Conservation (phyloP, 2,888 invertebrate species). For the Parthenolecanium corni region DNA sequence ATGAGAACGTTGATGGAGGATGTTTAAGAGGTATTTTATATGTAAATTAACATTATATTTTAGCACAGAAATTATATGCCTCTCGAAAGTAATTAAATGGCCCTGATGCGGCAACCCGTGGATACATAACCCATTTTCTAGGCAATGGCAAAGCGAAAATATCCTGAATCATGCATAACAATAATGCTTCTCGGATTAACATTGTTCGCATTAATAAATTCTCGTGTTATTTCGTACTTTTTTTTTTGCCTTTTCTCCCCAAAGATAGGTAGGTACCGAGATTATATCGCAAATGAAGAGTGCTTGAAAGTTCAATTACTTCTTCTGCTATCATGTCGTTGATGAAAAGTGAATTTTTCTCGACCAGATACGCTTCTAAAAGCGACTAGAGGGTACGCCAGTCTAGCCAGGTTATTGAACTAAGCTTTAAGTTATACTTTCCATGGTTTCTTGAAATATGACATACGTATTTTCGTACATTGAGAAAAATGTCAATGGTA, state of each 20-base stretch:
- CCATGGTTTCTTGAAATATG: no score
- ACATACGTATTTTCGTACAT: no score
- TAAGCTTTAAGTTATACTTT: no score
- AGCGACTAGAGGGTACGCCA: no score
- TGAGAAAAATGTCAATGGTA: no score
- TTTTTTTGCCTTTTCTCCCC: not conserved
- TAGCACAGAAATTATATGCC: constrained; percentile 16
- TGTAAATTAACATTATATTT: constrained; percentile 29
- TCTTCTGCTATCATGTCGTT: no score
- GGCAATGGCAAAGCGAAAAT: not conserved
- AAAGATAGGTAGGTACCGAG: no score
- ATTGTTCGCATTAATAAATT: constrained; percentile 10
- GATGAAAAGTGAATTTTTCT: no score
- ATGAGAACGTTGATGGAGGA: constrained; percentile 26
- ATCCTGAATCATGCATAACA: constrained; percentile 23
- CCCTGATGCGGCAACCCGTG: constrained; percentile 13
- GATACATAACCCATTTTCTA: not conserved
- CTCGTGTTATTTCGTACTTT: constrained; percentile 7
- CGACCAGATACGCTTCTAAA: no score
- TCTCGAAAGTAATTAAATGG: constrained; percentile 28
- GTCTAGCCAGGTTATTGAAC: no score
- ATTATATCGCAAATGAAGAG: no score
- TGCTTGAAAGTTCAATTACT: no score
- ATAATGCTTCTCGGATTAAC: constrained; percentile 26
- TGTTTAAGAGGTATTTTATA: constrained; percentile 28